phyloP scores from a whole-genome alignment of 2,113 vertebrate genomes.

The Raja brachyura region DNA sequence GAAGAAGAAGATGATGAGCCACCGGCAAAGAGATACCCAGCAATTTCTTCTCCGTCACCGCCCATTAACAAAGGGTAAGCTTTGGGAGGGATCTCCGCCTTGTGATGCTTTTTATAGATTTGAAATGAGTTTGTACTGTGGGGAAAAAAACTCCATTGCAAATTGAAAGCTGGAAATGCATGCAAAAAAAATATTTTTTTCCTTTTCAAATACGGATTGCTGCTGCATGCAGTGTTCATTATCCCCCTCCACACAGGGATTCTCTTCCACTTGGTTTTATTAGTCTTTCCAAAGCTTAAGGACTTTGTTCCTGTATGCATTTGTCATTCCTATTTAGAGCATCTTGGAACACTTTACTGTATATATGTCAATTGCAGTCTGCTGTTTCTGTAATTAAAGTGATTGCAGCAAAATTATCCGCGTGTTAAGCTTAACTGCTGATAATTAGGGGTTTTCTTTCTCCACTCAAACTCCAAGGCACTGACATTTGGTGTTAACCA shows the following conservation, averaged over 20 bases:
- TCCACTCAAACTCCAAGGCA: neutral
- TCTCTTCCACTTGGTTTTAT: neutral
- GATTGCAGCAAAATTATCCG: neutral
- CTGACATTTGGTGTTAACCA: neutral
- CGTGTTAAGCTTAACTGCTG: neutral
- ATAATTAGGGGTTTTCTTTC: neutral
- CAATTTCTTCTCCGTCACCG: slow-evolving; percentile 79
- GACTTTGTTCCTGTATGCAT: neutral
- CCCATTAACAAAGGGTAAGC: slow-evolving; percentile 83
- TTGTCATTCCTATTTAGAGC: neutral
- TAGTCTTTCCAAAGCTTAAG: neutral
- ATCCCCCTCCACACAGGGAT: neutral
- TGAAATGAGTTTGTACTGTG: neutral
- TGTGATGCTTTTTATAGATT: neutral
- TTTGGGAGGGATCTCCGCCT: neutral
- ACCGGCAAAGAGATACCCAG: slow-evolving; percentile 80
- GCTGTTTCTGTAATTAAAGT: neutral
- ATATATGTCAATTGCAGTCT: neutral
- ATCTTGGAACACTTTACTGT: neutral
- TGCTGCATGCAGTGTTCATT: neutral
- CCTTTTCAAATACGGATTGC: neutral
- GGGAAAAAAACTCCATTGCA: neutral
- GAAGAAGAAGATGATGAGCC: slow-evolving; percentile 88
- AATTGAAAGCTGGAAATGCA: neutral
- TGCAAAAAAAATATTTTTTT: neutral